Percentiles rank a stretch among this genome's conserved stretches.
phyloP scores from a whole-genome alignment of 2,797 vertebrate genomes.

The Mastacembelus armatus region DNA sequence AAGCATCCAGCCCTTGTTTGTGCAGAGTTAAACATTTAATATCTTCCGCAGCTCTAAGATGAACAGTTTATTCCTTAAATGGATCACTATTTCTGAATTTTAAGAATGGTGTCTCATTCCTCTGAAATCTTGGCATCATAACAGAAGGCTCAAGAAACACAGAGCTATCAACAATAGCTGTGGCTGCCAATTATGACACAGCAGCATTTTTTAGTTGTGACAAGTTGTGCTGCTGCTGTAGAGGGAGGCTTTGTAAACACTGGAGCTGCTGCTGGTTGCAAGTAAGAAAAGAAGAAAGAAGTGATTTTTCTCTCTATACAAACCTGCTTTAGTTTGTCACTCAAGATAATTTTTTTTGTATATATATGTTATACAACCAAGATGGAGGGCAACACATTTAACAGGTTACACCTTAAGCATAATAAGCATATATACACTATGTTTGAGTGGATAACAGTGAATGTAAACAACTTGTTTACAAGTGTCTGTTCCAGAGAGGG shows the following conservation, averaged over 20 bases:
- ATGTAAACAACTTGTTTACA: too few species aligned
- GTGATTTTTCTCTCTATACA: not conserved
- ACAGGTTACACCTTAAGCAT: too few species aligned
- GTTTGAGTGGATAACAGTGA: too few species aligned
- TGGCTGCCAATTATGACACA: conserved; percentile 57
- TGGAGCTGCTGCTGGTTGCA: conserved; percentile 7
- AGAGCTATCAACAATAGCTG: conserved; percentile 27
- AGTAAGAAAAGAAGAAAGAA: not conserved
- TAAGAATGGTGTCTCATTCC: conserved; percentile 52
- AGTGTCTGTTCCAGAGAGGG: too few species aligned
- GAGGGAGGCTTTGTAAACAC: conserved; percentile 22
- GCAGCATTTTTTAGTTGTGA: conserved; percentile 52
- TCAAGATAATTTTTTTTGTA: too few species aligned
- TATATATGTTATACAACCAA: too few species aligned
- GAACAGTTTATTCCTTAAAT: conserved; percentile 67
- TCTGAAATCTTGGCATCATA: conserved; percentile 82
- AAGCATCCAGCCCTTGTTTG: conserved; percentile 22
- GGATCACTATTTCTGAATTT: conserved; percentile 54
- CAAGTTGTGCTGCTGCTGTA: conserved; percentile 28
- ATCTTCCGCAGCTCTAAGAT: conserved; percentile 26
- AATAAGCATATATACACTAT: too few species aligned
- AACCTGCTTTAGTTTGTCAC: not conserved
- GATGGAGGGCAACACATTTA: too few species aligned
- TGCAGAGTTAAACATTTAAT: conserved; percentile 20
- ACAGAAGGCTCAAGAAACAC: too few species aligned